Percentiles rank a stretch among this genome's conserved stretches.
Conservation (phyloP, 2,888 invertebrate genomes). For the Xylocampa areola region DNA sequence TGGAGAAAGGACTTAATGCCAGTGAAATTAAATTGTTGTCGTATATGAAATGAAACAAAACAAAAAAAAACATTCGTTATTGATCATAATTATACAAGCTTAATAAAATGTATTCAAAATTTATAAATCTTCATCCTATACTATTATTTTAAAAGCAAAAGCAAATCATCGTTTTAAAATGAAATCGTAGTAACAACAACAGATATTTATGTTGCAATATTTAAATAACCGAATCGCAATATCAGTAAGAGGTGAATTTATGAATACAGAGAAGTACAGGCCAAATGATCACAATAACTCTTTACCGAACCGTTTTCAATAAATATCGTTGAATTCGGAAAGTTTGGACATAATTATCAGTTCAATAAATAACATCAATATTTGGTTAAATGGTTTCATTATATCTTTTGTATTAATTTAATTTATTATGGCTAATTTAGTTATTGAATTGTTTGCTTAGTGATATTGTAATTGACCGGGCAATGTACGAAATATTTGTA, state of each 20-base stretch:
- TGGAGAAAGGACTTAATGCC: constrained; percentile 48
- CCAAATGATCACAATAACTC: constrained; percentile 17
- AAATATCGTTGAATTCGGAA: constrained; percentile 13
- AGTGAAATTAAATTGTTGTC: constrained; percentile 52
- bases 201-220: constrained; percentile 18
- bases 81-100: too few species aligned
- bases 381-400: background rate
- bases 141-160: too few species aligned
- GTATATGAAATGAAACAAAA: constrained; percentile 27
- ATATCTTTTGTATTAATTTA: constrained; percentile 3
- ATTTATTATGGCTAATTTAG: background rate
- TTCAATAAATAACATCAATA: constrained; percentile 3
- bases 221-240: constrained; percentile 15
- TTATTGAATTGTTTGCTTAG: background rate
- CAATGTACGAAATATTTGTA: too few species aligned
- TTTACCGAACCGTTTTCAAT: constrained; percentile 15
- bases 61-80: too few species aligned
- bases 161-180: constrained; percentile 10
- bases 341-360: constrained; percentile 11
- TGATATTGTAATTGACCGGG: too few species aligned
- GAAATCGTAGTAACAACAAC: constrained; percentile 1
- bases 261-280: constrained; percentile 6
- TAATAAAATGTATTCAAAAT: too few species aligned
- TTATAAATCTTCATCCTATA: too few species aligned
- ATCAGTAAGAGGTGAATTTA: constrained; percentile 18